These are phyloP conservation scores for Microtus pennsylvanicus DNA, from an alignment of 2,113 vertebrate species.

Conservation along the genomic window DNA sequence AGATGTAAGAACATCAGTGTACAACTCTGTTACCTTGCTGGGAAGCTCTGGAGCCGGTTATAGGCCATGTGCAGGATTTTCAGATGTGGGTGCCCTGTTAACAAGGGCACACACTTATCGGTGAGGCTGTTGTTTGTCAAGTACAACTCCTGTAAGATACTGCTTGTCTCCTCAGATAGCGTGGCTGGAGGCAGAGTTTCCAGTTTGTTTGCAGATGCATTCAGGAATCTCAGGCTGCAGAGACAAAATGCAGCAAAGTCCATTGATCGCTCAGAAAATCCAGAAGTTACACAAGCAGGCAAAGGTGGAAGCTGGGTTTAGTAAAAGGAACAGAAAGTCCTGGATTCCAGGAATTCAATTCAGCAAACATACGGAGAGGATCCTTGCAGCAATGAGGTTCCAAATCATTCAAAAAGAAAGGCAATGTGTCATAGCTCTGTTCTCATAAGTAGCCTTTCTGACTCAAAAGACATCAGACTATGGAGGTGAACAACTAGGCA, in stretches of 20 bases:
- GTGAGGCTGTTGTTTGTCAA: constrained; percentile 97
- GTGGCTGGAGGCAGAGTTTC: constrained; percentile 96
- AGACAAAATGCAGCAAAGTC: constrained; percentile 57
- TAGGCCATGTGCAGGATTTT: constrained; percentile 97
- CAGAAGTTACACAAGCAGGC: neutral
- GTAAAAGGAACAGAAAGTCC: neutral
- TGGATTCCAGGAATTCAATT: neutral
- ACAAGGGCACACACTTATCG: constrained; percentile 96
- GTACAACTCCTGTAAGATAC: constrained; percentile 97
- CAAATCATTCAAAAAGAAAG: neutral
- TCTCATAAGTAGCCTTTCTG: neutral
- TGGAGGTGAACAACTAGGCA: rapidly evolving
- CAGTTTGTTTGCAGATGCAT: constrained; percentile 97
- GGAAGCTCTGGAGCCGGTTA: constrained; percentile 97
- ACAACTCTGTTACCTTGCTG: constrained; percentile 91
- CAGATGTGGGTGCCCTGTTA: constrained; percentile 95
- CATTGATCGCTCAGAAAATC: neutral
- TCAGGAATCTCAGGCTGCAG: constrained; percentile 94
- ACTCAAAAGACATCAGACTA: rapidly evolving
- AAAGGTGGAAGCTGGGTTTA: neutral
- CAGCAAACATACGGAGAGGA: neutral
- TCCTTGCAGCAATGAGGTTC: neutral
- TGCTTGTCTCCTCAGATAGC: constrained; percentile 95
- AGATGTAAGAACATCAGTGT: neutral
- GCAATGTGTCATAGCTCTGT: neutral